Percentiles rank a stretch among this genome's conserved stretches.
Conservation (phyloP, 2,888 invertebrate genomes). For the Eledone cirrhosa region DNA sequence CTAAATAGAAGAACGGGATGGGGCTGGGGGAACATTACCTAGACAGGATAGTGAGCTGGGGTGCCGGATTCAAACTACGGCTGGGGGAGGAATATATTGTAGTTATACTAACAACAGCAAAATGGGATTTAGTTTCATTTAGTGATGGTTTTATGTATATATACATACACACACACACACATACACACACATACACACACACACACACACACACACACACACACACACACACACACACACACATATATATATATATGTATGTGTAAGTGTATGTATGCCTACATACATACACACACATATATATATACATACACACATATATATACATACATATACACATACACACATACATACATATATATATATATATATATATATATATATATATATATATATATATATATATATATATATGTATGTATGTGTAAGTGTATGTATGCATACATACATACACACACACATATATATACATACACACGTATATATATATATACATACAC, state of each 20-base stretch:
- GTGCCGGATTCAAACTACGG: too few relatives aligned
- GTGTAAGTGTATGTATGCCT: neutral
- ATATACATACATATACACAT: neutral
- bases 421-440: neutral
- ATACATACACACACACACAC: neutral
- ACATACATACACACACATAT: neutral
- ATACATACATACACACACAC: neutral
- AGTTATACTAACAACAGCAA: too few relatives aligned
- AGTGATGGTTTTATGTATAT: neutral
- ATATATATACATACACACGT: neutral
- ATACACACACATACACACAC: neutral
- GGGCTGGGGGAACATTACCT: too few relatives aligned
- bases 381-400: conserved; percentile 29
- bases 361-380: conserved; percentile 32
- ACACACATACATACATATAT: conserved; percentile 10
- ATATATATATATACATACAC: neutral
- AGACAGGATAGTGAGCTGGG: too few relatives aligned
- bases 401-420: neutral
- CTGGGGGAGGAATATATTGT: too few relatives aligned
- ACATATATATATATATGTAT: neutral
- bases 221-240: too few relatives aligned
- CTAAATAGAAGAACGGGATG: too few relatives aligned
- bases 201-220: neutral
- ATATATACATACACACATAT: neutral
- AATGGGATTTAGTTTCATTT: neutral